These are phyloP conservation scores for Acanthacorydalis orientalis DNA, from an alignment of 2,888 invertebrate genomes.

Conservation along the genomic window DNA sequence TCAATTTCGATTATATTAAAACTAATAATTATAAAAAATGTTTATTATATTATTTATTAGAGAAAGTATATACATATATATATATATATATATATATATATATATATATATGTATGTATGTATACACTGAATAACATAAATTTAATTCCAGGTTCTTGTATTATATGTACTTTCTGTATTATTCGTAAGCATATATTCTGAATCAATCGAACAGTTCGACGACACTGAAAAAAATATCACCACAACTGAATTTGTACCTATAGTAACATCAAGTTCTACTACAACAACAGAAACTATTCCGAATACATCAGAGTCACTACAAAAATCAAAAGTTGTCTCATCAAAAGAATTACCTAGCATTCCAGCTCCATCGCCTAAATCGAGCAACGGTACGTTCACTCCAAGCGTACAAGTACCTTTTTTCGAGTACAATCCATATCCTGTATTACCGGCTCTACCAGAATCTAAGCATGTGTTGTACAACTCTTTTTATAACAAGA, in stretches of 20 bases:
- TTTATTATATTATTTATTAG: no score
- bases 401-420: slow-evolving; percentile 35
- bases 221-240: not conserved
- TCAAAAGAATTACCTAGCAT: no score
- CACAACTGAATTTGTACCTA: not conserved
- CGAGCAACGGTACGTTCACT: slow-evolving; percentile 19
- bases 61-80: no score
- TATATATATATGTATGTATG: no score
- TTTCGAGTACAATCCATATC: slow-evolving; percentile 28
- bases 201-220: not conserved
- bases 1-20: no score
- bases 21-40: no score
- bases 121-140: no score
- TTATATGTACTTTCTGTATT: no score
- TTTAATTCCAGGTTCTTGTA: no score
- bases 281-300: not conserved
- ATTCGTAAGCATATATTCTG: not conserved
- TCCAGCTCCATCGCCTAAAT: no score
- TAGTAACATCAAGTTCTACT: not conserved
- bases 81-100: no score
- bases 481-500: not conserved
- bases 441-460: slow-evolving; percentile 20
- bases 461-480: slow-evolving; percentile 17
- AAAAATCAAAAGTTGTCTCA: no score
- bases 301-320: not conserved